Base-by-base conservation (phyloP, 2,113 vertebrate genomes). In the Aphelocoma coerulescens region DNA sequence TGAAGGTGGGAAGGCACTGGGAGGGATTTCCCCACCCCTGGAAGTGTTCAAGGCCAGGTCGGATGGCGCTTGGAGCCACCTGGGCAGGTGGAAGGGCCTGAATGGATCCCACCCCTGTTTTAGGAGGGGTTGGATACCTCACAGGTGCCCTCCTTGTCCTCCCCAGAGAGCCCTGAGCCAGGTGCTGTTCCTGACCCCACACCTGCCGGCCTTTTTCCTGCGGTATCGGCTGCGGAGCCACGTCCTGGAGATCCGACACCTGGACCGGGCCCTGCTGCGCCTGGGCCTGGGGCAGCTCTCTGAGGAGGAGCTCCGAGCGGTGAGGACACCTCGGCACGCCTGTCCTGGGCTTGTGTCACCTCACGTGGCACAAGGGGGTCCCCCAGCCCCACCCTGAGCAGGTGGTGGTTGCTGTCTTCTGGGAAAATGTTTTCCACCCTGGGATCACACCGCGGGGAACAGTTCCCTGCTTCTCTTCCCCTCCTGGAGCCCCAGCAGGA, bases 181-280 rank as follows among this genome's bases (percentile, higher is more conserved):
- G 4, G 97, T 99, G 81, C 97, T 99, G 95, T 99, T 99, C 90
- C 98, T 99, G 59, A 99, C 98, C 1, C 97, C 98, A 1, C 91
- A 96, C 63, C 93, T 99, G 23, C 99, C 99, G 0, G 76, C 96
- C 2, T 91, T 98, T 46, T 17, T 99, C 73, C 94, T 99, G 84
- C 89, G 98, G 66, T 90, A 21, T 1, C 99, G 99, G 22, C 97
- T 99, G 72, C 98, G 83, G 54, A 96, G 92, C 67, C 98, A 99
- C 35, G 93, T 97, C 37, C 67, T 97, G 87, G 99, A 99, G 96
- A 97, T 99, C 91, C 95, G 97, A 54, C 98, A 98, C 3, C 97
- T 99, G 96, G 99, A 99, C 95, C 97, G 93, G 1, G 99, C 99
- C 62, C 96, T 99, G 95, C 95, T 94, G 92, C 97, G 75, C 63